A percentile compares a stretch with the other conserved stretches of the same genome.
These are phyloP conservation scores for Acipenser ruthenus DNA, from an alignment of 2,797 vertebrate species.

Conservation along the genomic window DNA sequence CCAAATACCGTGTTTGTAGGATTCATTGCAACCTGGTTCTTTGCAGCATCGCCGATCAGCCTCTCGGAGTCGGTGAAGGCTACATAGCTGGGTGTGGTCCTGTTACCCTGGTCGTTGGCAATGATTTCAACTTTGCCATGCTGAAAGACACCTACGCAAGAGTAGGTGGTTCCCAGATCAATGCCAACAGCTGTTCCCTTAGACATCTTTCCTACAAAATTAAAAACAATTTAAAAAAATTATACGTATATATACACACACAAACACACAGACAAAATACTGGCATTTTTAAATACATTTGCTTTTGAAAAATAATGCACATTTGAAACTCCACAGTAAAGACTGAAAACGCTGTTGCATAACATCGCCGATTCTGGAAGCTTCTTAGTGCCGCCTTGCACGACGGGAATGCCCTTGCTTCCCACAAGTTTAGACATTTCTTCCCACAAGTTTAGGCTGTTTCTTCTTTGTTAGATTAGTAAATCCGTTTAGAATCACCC, in stretches of 20 bases:
- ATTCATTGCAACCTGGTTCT: constrained; percentile 97
- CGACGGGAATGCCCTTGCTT: too few species aligned
- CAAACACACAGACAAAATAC: too few species aligned
- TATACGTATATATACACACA: not conserved
- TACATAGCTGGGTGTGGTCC: constrained; percentile 92
- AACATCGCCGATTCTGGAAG: too few species aligned
- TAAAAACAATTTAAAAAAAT: not conserved
- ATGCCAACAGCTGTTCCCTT: constrained; percentile 73
- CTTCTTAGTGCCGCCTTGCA: too few species aligned
- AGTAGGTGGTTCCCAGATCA: constrained; percentile 74
- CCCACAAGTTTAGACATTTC: too few species aligned
- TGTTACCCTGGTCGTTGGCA: constrained; percentile 92
- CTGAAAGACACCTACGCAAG: constrained; percentile 92
- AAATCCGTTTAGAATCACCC: too few species aligned
- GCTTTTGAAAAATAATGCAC: too few species aligned
- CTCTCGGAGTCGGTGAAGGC: constrained; percentile 88
- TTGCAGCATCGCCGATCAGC: constrained; percentile 89
- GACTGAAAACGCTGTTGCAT: too few species aligned
- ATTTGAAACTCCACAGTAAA: too few species aligned
- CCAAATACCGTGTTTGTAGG: constrained; percentile 95
- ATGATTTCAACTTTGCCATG: constrained; percentile 97
- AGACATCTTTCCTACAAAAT: constrained; percentile 44
- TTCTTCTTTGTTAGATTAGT: too few species aligned
- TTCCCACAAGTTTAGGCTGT: too few species aligned
- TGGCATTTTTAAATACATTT: too few species aligned